phyloP scores from a whole-genome alignment of 37 sponge, comb jelly and placozoan species.

The Theonella swinhoei region DNA sequence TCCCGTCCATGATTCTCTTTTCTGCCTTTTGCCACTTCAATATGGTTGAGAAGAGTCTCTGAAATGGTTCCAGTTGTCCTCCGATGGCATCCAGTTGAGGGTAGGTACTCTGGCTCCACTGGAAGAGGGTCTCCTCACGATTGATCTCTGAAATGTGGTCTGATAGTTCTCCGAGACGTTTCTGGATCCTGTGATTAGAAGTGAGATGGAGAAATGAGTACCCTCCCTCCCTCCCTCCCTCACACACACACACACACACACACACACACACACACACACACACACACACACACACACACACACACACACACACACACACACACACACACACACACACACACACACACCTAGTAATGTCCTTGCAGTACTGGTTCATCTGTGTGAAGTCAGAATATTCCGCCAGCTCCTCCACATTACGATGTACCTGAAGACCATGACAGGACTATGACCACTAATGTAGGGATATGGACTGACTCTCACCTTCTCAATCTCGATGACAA shows the following conservation, averaged over 20 bases:
- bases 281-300: neutral
- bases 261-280: slow-evolving; percentile 36
- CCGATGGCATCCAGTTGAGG: slow-evolving; percentile 89
- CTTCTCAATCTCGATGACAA: slow-evolving; percentile 91
- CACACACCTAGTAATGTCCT: slow-evolving; percentile 63
- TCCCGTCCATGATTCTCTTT: slow-evolving; percentile 98
- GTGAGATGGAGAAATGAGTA: slow-evolving; percentile 1
- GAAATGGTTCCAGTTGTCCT: slow-evolving; percentile 83
- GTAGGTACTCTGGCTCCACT: slow-evolving; percentile 87
- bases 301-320: neutral
- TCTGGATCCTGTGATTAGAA: slow-evolving; percentile 59
- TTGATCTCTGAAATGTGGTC: slow-evolving; percentile 84
- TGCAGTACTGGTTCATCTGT: slow-evolving; percentile 76
- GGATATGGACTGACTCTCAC: no score
- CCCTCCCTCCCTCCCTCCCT: neutral
- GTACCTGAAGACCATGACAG: slow-evolving; percentile 8
- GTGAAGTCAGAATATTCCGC: slow-evolving; percentile 87
- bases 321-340: no score
- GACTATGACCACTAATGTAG: no score
- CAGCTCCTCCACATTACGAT: slow-evolving; percentile 84
- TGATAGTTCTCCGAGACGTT: slow-evolving; percentile 71
- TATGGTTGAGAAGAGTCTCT: slow-evolving; percentile 88
- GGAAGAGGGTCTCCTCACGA: slow-evolving; percentile 96
- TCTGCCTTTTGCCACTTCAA: slow-evolving; percentile 94
- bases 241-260: slow-evolving; percentile 1